Percentiles rank a stretch among this genome's conserved stretches.
These are phyloP conservation scores for Apamea crenata DNA, from an alignment of 2,888 invertebrate species.

Conservation along the genomic window DNA sequence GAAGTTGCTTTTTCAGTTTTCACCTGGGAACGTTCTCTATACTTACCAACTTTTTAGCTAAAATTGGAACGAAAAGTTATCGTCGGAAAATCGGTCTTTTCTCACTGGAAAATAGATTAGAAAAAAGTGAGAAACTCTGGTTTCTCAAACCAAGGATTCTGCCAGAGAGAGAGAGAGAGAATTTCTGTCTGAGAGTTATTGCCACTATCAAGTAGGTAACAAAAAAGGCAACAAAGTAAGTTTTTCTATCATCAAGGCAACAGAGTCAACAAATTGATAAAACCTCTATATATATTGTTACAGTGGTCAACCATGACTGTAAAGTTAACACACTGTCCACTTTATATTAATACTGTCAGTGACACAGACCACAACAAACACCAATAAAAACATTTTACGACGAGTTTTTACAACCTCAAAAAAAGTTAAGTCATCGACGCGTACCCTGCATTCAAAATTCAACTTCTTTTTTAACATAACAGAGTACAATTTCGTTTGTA, in stretches of 20 bases:
- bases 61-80: neutral
- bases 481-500: conserved; percentile 37
- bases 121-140: too few relatives aligned
- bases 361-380: conserved; percentile 52
- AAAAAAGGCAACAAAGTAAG: neutral
- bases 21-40: neutral
- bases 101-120: neutral
- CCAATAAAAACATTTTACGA: conserved; percentile 55
- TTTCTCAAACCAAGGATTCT: neutral
- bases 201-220: neutral
- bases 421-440: conserved; percentile 56
- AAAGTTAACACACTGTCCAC: conserved; percentile 25
- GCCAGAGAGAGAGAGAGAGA: too few relatives aligned
- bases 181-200: neutral
- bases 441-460: neutral
- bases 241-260: neutral
- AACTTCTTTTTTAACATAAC: neutral
- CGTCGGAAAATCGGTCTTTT: neutral
- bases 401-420: conserved; percentile 48
- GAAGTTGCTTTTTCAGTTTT: neutral
- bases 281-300: neutral
- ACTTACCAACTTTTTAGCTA: neutral
- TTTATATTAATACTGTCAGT: conserved; percentile 46
- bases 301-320: neutral
- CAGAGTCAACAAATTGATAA: neutral